phyloP scores from a whole-genome alignment of 2,113 vertebrate genomes.

The Tachysurus fulvidraco region DNA sequence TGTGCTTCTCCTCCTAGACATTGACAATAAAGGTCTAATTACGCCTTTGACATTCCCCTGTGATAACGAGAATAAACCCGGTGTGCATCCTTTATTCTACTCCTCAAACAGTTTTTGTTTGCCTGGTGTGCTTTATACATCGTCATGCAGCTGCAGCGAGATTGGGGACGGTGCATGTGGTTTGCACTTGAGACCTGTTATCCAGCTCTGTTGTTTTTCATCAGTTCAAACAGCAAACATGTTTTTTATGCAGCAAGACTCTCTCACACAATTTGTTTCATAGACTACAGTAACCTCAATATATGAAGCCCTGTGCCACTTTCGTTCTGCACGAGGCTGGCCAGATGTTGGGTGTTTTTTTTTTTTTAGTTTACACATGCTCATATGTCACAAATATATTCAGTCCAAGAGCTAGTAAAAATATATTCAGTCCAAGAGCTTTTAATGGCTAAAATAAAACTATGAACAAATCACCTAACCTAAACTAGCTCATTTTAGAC shows the following conservation, averaged over 20 bases:
- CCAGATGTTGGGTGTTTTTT: not conserved
- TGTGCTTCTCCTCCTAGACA: not conserved
- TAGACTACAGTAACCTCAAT: not conserved
- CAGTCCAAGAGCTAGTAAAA: not conserved
- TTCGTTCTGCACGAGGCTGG: not conserved
- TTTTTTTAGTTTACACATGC: not conserved
- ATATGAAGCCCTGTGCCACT: not conserved
- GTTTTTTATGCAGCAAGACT: conserved; percentile 12
- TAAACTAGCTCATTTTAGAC: not conserved
- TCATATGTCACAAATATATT: not conserved
- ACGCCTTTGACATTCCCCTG: not conserved
- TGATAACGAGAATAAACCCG: not conserved
- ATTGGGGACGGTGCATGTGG: not conserved
- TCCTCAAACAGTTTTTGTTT: not conserved
- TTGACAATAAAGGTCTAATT: conserved; percentile 15
- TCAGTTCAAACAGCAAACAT: not conserved
- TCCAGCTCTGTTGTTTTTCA: conserved; percentile 2
- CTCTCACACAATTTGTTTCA: not conserved
- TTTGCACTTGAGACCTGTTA: not conserved
- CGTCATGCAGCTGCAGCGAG: conserved; percentile 2
- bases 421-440: not conserved
- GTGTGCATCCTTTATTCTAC: not conserved
- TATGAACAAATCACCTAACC: not conserved
- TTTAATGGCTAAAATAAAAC: not conserved
- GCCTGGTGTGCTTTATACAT: not conserved